These are phyloP conservation scores for Podargus strigoides DNA, from an alignment of 2,797 vertebrate genomes.

Conservation along the genomic window DNA sequence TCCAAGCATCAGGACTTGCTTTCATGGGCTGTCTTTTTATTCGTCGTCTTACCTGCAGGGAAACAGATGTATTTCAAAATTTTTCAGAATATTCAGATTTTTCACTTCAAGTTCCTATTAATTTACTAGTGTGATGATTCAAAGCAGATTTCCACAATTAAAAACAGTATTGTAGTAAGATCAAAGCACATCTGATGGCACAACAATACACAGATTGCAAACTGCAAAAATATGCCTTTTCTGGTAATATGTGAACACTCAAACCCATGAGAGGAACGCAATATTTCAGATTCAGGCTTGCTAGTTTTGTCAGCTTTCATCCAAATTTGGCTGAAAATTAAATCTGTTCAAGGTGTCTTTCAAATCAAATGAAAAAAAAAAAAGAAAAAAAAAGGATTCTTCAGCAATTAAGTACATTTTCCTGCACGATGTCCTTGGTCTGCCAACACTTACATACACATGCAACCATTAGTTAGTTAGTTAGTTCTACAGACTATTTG, in stretches of 20 bases:
- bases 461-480: background rate
- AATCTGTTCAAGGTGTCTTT: background rate
- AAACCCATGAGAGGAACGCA: background rate
- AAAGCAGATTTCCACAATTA: background rate
- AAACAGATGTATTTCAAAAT: background rate
- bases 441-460: background rate
- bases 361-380: background rate
- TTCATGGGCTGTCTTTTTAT: constrained; percentile 80
- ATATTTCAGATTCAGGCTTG: background rate
- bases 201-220: background rate
- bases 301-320: background rate
- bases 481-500: no score
- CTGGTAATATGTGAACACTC: background rate
- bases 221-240: background rate
- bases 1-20: constrained; percentile 83
- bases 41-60: constrained; percentile 68
- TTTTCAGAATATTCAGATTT: background rate
- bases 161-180: background rate
- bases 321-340: background rate
- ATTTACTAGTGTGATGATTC: background rate
- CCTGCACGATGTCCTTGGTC: background rate
- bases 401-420: background rate
- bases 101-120: background rate
- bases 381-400: background rate
- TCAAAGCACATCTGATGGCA: background rate